These are phyloP conservation scores for Amblyopsis hoosieri DNA, from an alignment of 2,797 vertebrate genomes.

Conservation along the genomic window DNA sequence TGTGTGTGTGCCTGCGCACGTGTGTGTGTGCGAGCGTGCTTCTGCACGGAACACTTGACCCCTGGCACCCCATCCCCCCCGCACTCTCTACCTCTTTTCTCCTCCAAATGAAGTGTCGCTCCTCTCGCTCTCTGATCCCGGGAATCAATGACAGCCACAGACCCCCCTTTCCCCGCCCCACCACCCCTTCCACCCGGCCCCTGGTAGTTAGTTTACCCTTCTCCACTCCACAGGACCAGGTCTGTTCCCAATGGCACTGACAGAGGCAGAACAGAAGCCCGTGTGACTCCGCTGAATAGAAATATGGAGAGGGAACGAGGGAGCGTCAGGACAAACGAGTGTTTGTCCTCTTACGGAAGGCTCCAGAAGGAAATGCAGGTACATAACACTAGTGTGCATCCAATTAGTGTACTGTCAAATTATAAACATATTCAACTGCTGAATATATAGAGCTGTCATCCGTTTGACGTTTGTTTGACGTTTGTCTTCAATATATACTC, in stretches of 20 bases:
- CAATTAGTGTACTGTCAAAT: too few relatives aligned
- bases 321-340: constrained; percentile 17
- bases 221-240: constrained; percentile 32
- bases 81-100: constrained; percentile 19
- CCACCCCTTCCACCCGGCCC: background rate
- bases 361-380: too few relatives aligned
- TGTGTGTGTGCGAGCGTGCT: too few relatives aligned
- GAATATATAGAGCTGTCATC: too few relatives aligned
- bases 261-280: constrained; percentile 49
- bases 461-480: too few relatives aligned
- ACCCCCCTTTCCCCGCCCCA: constrained; percentile 52
- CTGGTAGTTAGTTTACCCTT: constrained; percentile 57
- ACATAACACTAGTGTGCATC: too few relatives aligned
- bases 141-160: constrained; percentile 69
- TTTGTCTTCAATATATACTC: too few relatives aligned
- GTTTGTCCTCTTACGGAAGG: constrained; percentile 30
- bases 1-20: too few relatives aligned
- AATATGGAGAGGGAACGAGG: constrained; percentile 30
- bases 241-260: constrained; percentile 39
- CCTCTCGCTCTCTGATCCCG: constrained; percentile 63
- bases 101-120: constrained; percentile 67
- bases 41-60: constrained; percentile 57
- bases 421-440: too few relatives aligned
- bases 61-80: constrained; percentile 35
- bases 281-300: constrained; percentile 44